phyloP scores from a whole-genome alignment of 2,797 vertebrate species.

The Arnoldichthys spilopterus region DNA sequence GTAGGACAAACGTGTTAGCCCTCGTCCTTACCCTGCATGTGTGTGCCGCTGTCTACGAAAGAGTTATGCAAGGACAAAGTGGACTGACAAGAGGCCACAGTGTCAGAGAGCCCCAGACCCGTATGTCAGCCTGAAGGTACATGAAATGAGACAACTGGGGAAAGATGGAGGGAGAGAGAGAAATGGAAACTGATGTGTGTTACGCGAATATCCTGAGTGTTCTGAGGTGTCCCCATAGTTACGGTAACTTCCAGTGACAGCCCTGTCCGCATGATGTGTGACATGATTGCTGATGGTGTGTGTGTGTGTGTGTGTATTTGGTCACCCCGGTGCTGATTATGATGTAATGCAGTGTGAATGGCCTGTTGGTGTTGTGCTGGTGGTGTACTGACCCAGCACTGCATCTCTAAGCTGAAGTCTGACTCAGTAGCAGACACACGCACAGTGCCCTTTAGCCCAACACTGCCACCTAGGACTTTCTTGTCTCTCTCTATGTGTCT shows the following conservation, averaged over 20 bases:
- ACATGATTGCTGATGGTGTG: slow-evolving; percentile 41
- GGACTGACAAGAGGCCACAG: not conserved
- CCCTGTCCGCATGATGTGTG: slow-evolving; percentile 35
- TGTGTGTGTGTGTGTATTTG: slow-evolving; percentile 22
- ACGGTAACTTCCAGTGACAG: slow-evolving; percentile 18
- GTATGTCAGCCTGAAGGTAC: slow-evolving; percentile 25
- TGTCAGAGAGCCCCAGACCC: slow-evolving; percentile 24
- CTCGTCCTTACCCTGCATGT: not conserved
- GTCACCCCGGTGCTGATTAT: slow-evolving; percentile 11
- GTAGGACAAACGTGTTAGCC: no score
- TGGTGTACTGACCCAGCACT: slow-evolving; percentile 35
- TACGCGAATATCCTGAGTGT: slow-evolving; percentile 20
- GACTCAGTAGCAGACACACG: slow-evolving; percentile 7
- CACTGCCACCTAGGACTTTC: slow-evolving; percentile 58
- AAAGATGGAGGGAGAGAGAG: slow-evolving; percentile 10
- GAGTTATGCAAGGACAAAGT: not conserved
- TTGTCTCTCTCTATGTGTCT: slow-evolving; percentile 56
- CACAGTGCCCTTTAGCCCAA: slow-evolving; percentile 52
- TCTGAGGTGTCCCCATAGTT: not conserved
- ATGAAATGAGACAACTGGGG: slow-evolving; percentile 18
- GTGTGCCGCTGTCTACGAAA: not conserved
- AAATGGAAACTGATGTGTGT: slow-evolving; percentile 11
- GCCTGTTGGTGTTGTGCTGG: slow-evolving; percentile 19
- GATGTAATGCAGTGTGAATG: slow-evolving; percentile 37
- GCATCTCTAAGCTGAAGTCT: no score